Evolutionary conservation across 2,888 invertebrate species (phyloP), one percentile per base, ranked within the genome.

Genomic region (Tinea trinotella): DNA sequence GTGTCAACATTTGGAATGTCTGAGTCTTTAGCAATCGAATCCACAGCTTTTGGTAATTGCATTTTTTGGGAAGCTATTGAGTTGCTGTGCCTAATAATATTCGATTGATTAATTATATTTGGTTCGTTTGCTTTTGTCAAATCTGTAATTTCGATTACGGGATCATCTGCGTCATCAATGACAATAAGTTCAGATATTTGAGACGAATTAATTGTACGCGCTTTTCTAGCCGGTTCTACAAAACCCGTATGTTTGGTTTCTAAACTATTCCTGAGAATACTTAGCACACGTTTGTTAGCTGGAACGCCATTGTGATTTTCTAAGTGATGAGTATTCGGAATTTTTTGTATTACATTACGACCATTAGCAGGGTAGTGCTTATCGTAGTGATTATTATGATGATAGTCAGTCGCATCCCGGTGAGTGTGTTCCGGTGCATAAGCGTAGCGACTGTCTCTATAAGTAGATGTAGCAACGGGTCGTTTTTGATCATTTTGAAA

Each of bases 201-300:
- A 62, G 86, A 87, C n/a, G 30, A 30, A 30, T n/a, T n/a, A n/a
- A n/a, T 2, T 7, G 7, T 7, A 20, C 40, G 36, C 35, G 76
- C 66, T 61, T 84, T 77, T 65, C 86, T 88, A 57, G 83, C 70
- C 17, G 87, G 82, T 61, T 90, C 90, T 56, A 80, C 75, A 55
- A 80, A 83, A 44, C 82, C 87, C 56, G 89, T 72, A 64, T 84
- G 81, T 63, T 83, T 91, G 52, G 88, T 90, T 76, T 93, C 92
- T 62, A 93, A 80, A 70, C 91, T 93, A 62, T 90, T 91, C 64
- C 92, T 83, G 54, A 93, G 73, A 64, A 93, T 88, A 65, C 90
- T 91, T 57, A 92, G 75, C n/a, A 92, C 91, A 58, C 89, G 85
- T 68, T 92, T 91, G 66, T 92, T 90, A n/a, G 90, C 90, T 30